Base-by-base conservation (phyloP, 1,140 invertebrate genomes). In the Pollicipes pollicipes region DNA sequence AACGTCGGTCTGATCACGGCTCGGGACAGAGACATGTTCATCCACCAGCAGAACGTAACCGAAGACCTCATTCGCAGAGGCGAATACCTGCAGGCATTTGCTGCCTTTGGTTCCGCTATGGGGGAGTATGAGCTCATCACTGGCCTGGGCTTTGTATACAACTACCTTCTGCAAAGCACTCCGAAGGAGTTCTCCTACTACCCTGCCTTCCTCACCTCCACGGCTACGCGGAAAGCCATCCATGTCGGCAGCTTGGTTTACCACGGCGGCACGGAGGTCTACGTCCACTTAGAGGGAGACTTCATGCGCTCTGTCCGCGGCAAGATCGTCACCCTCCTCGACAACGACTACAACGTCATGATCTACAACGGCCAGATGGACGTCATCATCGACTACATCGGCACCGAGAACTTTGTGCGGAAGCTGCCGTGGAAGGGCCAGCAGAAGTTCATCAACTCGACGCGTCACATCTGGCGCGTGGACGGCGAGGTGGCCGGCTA, bases 351-450 rank as follows among this genome's bases (percentile, higher is more conserved):
- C 68, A 73, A 69, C 10, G 74, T 76, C 3, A 80, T 89, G 8
- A 83, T 89, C 69, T 94, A 92, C 77, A 91, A 86, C 76, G 91
- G 91, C 0, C 90, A 93, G 76, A 76, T 93, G 58, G 91, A 94
- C 77, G 87, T 94, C 27, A 91, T 93, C 75, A 87, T 91, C 2
- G 87, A 90, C 1, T 90, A 90, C 78, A 86, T 89, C 0, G 76
- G 88, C 35, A 91, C 90, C 0, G 83, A 87, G 68, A 87, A 87
- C 74, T 91, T 88, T 76, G 77, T 93, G 13, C 72, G 78, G 30
- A 78, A 77, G 8, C 77, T 93, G 0, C 81, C 88, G 63, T 93
- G 91, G 83, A 78, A 81, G 30, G 85, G 84, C 1, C 79, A 85
- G 0, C 80, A 84, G 1, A 81, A 84, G 10, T 93, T 90, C 77